phyloP scores from a whole-genome alignment of 2,888 invertebrate genomes.

The Drosophila birchii region DNA sequence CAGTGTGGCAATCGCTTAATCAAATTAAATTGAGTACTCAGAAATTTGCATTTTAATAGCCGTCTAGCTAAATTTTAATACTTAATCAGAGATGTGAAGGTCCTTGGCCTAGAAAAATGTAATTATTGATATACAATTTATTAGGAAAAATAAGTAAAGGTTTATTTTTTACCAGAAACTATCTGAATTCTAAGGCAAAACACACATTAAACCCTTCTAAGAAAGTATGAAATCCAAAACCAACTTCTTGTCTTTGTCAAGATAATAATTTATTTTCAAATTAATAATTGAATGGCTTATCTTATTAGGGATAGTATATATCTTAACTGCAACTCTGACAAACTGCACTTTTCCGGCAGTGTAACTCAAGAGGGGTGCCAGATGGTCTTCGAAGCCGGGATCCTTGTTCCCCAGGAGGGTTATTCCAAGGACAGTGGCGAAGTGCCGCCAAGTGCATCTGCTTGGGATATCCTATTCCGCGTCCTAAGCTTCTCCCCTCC shows the following conservation, averaged over 20 bases:
- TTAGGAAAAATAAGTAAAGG: background rate
- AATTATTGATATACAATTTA: background rate
- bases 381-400: slow-evolving; percentile 1
- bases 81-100: background rate
- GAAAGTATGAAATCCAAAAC: background rate
- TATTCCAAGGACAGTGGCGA: slow-evolving; percentile 24
- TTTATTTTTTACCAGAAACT: background rate
- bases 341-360: background rate
- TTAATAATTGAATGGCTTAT: background rate
- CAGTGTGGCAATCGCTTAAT: slow-evolving; percentile 9
- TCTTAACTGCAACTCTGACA: background rate
- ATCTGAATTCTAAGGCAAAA: background rate
- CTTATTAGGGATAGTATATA: background rate
- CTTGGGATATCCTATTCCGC: slow-evolving; percentile 30
- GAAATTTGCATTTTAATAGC: slow-evolving; percentile 4
- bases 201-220: too few relatives aligned
- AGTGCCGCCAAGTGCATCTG: slow-evolving; percentile 40
- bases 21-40: slow-evolving; percentile 6
- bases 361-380: background rate
- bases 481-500: slow-evolving; percentile 5
- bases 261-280: background rate
- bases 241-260: too few relatives aligned
- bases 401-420: background rate
- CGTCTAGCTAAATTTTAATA: background rate
- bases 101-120: background rate